Base-by-base conservation (phyloP, 2,113 vertebrate species). In the Mustelus asterias region DNA sequence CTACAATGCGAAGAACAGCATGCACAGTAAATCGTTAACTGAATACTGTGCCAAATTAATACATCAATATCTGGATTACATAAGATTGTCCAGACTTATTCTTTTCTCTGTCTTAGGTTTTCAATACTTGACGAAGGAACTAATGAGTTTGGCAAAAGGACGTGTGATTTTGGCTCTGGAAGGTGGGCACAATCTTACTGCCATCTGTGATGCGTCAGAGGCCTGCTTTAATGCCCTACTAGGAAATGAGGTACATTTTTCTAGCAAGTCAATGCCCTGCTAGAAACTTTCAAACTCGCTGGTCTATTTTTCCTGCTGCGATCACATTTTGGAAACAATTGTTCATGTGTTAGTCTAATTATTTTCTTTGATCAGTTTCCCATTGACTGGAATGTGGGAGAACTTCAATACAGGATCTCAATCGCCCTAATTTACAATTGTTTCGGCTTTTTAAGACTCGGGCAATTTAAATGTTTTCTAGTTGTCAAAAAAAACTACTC, bases 201-300 rank as follows among this genome's bases (percentile, higher is more conserved):
- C 97, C 96, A 97, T 97, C 96, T 98, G 97, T 96, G 97, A 98
- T 88, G 97, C 98, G 93, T 98, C 98, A 96, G 97, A 98, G 96
- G 98, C 98, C 96, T 98, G 97, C 95, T 97, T 98, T 96, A 97
- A 98, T 58, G 97, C 97, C 96, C 97, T 98, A 96, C 98, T 98
- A 97, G 97, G 98, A 98, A 98, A 98, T 96, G 97, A 98, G 98
- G 98, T 98, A 98, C 98, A 96, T 96, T 54, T 72, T 95, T 70
- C 96, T 1, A 85, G 90, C 96, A 96, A 97, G 96, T 97, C 96
- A 97, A 22, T 76, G 90, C 95, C 10, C 24, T 13, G 20, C 41
- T 54, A 54, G 67, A 95, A 95, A 69, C 13, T 48, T 72, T 48
- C 67, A 95, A 54, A 48, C 41, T 72, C 72, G 67, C 67, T 44